Evolutionary conservation across 2,797 vertebrate genomes (phyloP).

Genomic region (Macroramphosus scolopax): DNA sequence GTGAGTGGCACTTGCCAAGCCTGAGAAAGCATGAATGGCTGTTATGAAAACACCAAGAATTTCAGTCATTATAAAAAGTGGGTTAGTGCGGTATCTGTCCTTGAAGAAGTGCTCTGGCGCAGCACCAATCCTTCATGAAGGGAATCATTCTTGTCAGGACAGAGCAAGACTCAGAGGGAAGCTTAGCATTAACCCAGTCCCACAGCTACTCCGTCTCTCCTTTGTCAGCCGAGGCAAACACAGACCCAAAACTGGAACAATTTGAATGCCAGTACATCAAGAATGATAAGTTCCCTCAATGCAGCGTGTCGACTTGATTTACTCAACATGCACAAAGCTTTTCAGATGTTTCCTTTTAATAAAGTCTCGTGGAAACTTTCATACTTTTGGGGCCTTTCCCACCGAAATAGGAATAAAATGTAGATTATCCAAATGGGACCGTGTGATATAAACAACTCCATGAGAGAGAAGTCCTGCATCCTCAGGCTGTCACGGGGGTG

Average conservation of each 20-base stretch:
- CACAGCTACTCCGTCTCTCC: conserved; percentile 54
- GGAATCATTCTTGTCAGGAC: conserved; percentile 58
- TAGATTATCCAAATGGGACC: conserved; percentile 54
- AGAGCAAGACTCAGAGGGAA: conserved; percentile 51
- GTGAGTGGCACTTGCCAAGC: too few relatives aligned
- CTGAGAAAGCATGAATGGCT: conserved; percentile 30
- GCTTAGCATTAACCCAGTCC: conserved; percentile 54
- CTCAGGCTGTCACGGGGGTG: conserved; percentile 37
- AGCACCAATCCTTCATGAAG: conserved; percentile 63
- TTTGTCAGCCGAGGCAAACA: conserved; percentile 45
- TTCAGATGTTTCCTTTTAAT: conserved; percentile 1
- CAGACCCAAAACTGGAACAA: conserved; percentile 44
- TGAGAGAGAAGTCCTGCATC: conserved; percentile 45
- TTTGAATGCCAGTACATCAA: conserved; percentile 41
- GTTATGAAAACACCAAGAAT: conserved; percentile 38
- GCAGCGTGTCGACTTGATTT: conserved; percentile 4
- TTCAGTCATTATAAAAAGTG: conserved; percentile 48
- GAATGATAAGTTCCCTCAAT: conserved; percentile 25
- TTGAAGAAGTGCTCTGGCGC: conserved; percentile 63
- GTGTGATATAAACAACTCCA: conserved; percentile 50
- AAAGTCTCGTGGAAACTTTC: conserved; percentile 40
- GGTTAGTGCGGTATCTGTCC: conserved; percentile 59
- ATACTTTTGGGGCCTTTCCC: conserved; percentile 22
- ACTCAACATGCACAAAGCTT: background rate
- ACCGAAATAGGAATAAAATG: conserved; percentile 18